Evolutionary conservation across 2,797 vertebrate species (phyloP).

Genomic region (Alcedo atthis): DNA sequence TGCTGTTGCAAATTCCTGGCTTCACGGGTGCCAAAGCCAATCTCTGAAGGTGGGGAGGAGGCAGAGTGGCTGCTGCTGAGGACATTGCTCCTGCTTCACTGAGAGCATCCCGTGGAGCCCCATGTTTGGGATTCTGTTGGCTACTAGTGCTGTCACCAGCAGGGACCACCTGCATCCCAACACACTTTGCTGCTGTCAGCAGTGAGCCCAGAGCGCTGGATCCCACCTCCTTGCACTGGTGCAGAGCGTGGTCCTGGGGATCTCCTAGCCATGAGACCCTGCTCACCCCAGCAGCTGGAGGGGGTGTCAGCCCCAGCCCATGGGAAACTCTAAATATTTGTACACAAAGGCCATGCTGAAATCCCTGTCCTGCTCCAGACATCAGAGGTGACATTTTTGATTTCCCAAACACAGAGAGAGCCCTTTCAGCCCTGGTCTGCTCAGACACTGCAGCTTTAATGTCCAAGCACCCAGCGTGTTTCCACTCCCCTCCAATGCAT

Average conservation of each 20-base stretch:
- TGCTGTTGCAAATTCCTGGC: background rate
- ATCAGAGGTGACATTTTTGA: conserved; percentile 72
- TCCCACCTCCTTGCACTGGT: background rate
- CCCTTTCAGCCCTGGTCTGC: conserved; percentile 60
- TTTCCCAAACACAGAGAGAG: conserved; percentile 73
- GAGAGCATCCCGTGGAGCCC: background rate
- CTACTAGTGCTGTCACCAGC: background rate
- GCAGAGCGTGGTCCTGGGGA: fast-evolving
- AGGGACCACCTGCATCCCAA: fast-evolving
- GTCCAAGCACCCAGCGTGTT: conserved; percentile 55
- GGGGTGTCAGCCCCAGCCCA: background rate
- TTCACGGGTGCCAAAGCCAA: background rate
- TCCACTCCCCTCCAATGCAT: conserved; percentile 74
- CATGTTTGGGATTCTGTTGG: background rate
- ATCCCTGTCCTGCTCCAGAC: conserved; percentile 41
- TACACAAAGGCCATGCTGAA: conserved; percentile 56
- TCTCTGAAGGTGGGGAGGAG: background rate
- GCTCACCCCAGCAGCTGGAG: fast-evolving
- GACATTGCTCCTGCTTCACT: background rate
- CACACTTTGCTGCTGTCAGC: fast-evolving
- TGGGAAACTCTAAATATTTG: conserved; percentile 56
- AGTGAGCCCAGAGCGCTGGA: fast-evolving
- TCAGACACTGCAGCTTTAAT: conserved; percentile 76
- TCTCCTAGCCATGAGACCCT: background rate
- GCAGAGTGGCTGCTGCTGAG: background rate